Evolutionary conservation across 2,797 vertebrate species (phyloP).

Genomic region (Florisuga fusca): DNA sequence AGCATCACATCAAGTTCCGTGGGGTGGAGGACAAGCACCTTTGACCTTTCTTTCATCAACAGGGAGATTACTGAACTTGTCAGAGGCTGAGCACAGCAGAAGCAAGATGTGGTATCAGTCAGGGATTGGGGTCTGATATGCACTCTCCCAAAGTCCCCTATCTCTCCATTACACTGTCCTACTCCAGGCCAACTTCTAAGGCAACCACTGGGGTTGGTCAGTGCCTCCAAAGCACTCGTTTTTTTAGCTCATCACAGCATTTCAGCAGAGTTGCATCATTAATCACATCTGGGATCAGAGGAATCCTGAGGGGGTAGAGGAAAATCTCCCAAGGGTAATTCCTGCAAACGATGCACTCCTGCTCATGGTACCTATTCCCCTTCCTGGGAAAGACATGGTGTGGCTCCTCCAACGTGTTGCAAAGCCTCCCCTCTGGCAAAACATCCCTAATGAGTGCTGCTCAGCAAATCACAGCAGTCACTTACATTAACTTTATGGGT

Average conservation of each 20-base stretch:
- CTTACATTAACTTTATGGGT: neutral
- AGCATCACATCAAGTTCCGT: rapidly evolving
- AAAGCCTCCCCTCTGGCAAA: neutral
- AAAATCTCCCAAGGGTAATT: neutral
- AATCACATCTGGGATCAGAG: neutral
- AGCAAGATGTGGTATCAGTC: neutral
- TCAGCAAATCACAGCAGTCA: neutral
- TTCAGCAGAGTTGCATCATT: neutral
- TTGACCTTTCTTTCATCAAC: neutral
- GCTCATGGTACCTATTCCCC: rapidly evolving
- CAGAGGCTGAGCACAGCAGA: neutral
- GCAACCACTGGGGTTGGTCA: neutral
- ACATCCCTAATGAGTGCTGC: neutral
- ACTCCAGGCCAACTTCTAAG: neutral
- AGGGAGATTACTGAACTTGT: neutral
- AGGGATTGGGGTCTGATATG: rapidly evolving
- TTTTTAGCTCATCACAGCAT: neutral
- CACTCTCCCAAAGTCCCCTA: rapidly evolving
- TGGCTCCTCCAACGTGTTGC: neutral
- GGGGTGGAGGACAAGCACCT: neutral
- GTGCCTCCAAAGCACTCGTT: neutral
- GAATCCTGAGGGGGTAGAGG: neutral
- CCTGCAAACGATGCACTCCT: neutral
- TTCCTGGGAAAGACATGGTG: neutral
- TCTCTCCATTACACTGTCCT: neutral